Percentiles rank a stretch among this genome's conserved stretches.
phyloP scores from a whole-genome alignment of 2,113 vertebrate species.

The Megaptera novaeangliae region DNA sequence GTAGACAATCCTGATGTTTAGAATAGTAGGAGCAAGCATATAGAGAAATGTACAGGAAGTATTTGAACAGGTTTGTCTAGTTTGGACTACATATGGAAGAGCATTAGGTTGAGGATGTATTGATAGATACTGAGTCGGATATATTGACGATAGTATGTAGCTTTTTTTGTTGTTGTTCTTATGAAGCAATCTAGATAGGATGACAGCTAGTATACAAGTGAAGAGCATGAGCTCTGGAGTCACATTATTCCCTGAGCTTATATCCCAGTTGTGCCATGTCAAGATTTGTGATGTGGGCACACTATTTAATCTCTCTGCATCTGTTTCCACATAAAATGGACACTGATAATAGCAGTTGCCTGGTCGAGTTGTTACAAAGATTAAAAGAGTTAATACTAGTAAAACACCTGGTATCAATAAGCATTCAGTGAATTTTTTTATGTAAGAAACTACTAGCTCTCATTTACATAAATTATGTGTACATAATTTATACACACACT shows the following conservation, averaged over 20 bases:
- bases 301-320: background rate
- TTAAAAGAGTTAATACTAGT: background rate
- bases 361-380: background rate
- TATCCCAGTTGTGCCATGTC: background rate
- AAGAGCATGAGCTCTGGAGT: background rate
- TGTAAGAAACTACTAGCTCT: background rate
- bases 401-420: background rate
- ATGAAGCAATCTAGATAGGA: background rate
- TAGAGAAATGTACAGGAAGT: background rate
- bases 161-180: background rate
- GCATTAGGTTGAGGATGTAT: background rate
- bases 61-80: background rate
- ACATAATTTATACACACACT: background rate
- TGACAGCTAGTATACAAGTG: background rate
- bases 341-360: background rate
- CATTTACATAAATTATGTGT: background rate
- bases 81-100: background rate
- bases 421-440: background rate
- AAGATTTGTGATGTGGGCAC: background rate
- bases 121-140: background rate
- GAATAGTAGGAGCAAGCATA: background rate
- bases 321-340: background rate
- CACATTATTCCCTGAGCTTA: background rate
- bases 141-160: background rate
- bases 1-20: background rate